Evolutionary conservation across 2,888 invertebrate species (phyloP), one percentile per base, ranked within the genome.

Genomic region (Glaucopsyche alexis): DNA sequence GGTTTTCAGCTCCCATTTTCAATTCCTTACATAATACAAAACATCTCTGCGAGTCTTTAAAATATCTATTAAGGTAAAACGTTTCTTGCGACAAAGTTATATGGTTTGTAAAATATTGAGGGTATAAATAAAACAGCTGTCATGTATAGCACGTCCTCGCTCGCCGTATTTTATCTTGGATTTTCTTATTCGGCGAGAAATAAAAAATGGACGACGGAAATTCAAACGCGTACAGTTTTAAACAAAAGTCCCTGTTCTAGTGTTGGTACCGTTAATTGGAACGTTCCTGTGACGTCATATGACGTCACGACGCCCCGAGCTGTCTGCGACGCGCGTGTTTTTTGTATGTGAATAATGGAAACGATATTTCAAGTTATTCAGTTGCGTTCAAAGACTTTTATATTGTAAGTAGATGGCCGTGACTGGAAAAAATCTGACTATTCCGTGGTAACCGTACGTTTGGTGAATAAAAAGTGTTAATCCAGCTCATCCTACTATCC

Each of bases 31-130:
- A 60, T 60, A 60, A 29, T n/a, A n/a, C n/a, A 47, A 60, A 60
- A 60, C 29, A 60, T 60, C 29, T 60, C 60, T 29, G 5, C 16
- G 14, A 69, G 69, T 69, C 47, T 80, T 80, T 81, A 81, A 83
- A 85, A 84, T 80, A 89, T 87, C 85, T 89, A 88, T 89, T 89
- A 89, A 87, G 88, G 86, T 90, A 89, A 90, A 91, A 87, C 87
- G 85, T 88, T 88, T 84, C 84, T 87, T 88, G 87, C 89, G 85
- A 83, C 85, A 81, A 89, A 90, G 88, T 91, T 91, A 91, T 91
- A 91, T 90, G 91, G 89, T 88, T 91, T 91, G 90, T 91, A 88
- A 91, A 91, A 91, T 91, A 91, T 91, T 90, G 90, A 85, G 88
- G 86, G 84, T 86, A 91, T 91, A 91, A 91, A 91, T 91, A 91